Conservation (phyloP, 2,888 invertebrate species). For the Mythimna albipuncta region DNA sequence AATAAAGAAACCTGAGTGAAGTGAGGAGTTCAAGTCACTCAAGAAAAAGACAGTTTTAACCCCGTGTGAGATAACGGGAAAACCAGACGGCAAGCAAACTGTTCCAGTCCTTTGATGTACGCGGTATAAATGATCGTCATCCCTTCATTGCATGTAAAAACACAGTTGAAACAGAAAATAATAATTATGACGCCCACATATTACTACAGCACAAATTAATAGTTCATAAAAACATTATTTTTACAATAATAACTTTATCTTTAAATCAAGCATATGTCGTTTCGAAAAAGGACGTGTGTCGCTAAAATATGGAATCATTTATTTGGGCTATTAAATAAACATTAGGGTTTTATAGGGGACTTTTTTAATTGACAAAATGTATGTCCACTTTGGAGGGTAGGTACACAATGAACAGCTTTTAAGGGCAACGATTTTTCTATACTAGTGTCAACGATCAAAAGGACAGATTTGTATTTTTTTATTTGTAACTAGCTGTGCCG, state of each 20-base stretch:
- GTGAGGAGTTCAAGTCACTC: too few relatives aligned
- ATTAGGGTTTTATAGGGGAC: constrained; percentile 33
- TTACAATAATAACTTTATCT: constrained; percentile 35
- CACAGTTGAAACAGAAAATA: neutral
- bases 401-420: constrained; percentile 16
- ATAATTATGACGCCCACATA: constrained; percentile 35
- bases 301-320: constrained; percentile 19
- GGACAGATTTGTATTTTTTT: too few relatives aligned
- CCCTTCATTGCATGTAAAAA: constrained; percentile 8
- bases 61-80: too few relatives aligned
- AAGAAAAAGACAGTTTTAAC: too few relatives aligned
- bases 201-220: constrained; percentile 11
- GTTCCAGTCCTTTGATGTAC: too few relatives aligned
- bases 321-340: constrained; percentile 47
- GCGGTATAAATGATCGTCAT: too few relatives aligned
- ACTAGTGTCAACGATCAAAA: too few relatives aligned
- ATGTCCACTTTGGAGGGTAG: constrained; percentile 24
- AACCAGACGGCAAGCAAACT: too few relatives aligned
- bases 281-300: neutral
- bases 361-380: constrained; percentile 15
- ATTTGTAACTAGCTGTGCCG: too few relatives aligned
- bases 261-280: constrained; percentile 43
- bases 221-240: constrained; percentile 41
- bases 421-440: neutral
- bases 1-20: too few relatives aligned